A percentile compares a stretch with the other conserved stretches of the same genome.
Conservation (phyloP, 2,888 invertebrate genomes). For the Pyralis farinalis region DNA sequence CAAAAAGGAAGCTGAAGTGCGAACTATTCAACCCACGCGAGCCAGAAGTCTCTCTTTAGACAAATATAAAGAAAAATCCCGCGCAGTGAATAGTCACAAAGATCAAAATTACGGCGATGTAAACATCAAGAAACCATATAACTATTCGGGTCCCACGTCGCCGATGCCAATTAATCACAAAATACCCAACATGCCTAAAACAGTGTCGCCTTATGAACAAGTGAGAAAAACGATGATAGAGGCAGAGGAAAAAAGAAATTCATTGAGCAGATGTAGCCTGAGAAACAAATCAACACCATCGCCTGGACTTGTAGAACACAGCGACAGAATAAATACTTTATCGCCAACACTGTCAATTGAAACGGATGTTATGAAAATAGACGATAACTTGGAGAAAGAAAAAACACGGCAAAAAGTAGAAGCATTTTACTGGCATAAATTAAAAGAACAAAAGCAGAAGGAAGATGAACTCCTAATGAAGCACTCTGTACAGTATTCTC, state of each 20-base stretch:
- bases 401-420: conserved; percentile 82
- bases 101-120: conserved; percentile 17
- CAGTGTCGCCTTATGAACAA: conserved; percentile 63
- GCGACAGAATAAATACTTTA: conserved; percentile 20
- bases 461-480: conserved; percentile 78
- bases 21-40: conserved; percentile 64
- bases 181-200: conserved; percentile 67
- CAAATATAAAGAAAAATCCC: conserved; percentile 29
- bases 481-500: conserved; percentile 38
- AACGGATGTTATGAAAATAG: conserved; percentile 19
- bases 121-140: conserved; percentile 47
- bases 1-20: conserved; percentile 71
- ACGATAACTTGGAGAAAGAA: conserved; percentile 59
- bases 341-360: conserved; percentile 20
- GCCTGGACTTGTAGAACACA: conserved; percentile 26
- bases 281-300: conserved; percentile 41
- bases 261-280: conserved; percentile 40
- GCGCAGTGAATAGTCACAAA: conserved; percentile 17
- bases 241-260: conserved; percentile 61
- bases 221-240: conserved; percentile 63
- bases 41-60: conserved; percentile 66
- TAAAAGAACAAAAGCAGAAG: conserved; percentile 82
- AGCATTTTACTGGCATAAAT: conserved; percentile 85
- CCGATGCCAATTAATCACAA: conserved; percentile 56
- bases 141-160: conserved; percentile 72